phyloP scores from a whole-genome alignment of 2,797 vertebrate species.

The Phyllotis vaccarum region DNA sequence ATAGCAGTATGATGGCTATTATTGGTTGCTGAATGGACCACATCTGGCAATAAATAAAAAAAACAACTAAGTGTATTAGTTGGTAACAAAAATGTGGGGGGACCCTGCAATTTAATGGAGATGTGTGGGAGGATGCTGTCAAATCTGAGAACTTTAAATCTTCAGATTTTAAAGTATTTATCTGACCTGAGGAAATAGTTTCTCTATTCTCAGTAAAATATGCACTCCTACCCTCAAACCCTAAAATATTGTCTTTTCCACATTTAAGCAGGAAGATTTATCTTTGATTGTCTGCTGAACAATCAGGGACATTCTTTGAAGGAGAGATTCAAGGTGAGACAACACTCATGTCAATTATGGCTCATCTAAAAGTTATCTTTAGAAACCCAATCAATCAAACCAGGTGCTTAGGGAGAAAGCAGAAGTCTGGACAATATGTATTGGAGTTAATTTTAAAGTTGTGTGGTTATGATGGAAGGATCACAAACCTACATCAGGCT shows the following conservation, averaged over 20 bases:
- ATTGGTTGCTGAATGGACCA: background rate
- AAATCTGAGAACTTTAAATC: background rate
- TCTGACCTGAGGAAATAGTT: background rate
- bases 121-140: background rate
- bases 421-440: background rate
- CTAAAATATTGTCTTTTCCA: background rate
- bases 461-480: background rate
- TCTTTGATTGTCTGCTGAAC: background rate
- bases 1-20: background rate
- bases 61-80: background rate
- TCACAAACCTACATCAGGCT: background rate
- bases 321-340: background rate
- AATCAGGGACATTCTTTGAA: background rate
- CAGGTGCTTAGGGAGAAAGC: background rate
- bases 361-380: background rate
- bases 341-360: too few species aligned
- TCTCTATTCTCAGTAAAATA: background rate
- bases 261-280: too few species aligned
- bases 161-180: too few species aligned
- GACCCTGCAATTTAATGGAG: background rate
- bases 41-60: background rate
- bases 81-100: background rate
- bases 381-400: background rate
- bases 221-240: fast-evolving
- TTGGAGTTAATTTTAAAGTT: background rate